Percentiles rank a stretch among this genome's conserved stretches.
phyloP scores from a whole-genome alignment of 2,888 invertebrate genomes.

The Phalera bucephala region DNA sequence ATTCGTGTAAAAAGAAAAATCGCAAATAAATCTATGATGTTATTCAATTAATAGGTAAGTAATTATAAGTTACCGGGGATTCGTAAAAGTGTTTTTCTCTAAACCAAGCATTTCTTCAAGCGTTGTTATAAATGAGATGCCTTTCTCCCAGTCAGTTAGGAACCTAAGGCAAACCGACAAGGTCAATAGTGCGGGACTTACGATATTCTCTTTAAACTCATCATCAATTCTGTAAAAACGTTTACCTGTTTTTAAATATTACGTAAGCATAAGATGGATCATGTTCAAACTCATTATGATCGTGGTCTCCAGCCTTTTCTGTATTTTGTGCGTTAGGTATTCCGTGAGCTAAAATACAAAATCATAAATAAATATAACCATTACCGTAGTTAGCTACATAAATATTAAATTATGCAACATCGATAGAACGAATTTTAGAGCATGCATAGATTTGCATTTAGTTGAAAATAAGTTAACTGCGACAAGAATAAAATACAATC shows the following conservation, averaged over 20 bases:
- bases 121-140: conserved; percentile 86
- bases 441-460: conserved; percentile 22
- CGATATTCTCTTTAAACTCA: no score
- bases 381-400: no score
- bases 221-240: no score
- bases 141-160: conserved; percentile 86
- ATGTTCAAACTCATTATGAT: conserved; percentile 85
- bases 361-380: conserved; percentile 7
- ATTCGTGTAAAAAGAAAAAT: no score
- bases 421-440: conserved; percentile 12
- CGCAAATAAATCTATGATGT: no score
- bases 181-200: conserved; percentile 11
- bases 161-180: conserved; percentile 51
- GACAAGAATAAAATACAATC: not conserved
- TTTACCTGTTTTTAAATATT: conserved; percentile 87
- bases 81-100: conserved; percentile 84
- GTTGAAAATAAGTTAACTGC: conserved; percentile 4
- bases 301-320: conserved; percentile 44
- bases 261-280: conserved; percentile 92
- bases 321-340: conserved; percentile 42
- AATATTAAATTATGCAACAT: conserved; percentile 14
- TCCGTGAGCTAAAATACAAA: conserved; percentile 57
- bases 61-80: conserved; percentile 80
- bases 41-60: no score
- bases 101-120: conserved; percentile 88